These are phyloP conservation scores for Lapara coniferarum DNA, from an alignment of 2,888 invertebrate genomes.

Conservation along the genomic window DNA sequence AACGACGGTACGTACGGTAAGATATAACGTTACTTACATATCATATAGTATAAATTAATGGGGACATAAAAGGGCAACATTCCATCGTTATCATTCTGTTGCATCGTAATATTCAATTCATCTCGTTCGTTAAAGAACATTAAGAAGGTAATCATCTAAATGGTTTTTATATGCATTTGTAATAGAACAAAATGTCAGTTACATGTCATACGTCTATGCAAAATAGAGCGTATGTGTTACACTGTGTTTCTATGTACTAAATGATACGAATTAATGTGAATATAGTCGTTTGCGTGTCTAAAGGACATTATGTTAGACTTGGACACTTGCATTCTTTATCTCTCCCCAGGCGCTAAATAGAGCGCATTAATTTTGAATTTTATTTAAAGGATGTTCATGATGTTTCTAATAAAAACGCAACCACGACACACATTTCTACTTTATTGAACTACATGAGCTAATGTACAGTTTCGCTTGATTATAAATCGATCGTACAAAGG, in stretches of 20 bases:
- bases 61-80: slow-evolving; percentile 20
- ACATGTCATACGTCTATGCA: slow-evolving; percentile 12
- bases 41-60: background rate
- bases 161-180: background rate
- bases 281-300: background rate
- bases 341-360: background rate
- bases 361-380: too few relatives aligned
- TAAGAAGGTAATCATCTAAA: slow-evolving; percentile 13
- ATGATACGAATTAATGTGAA: background rate
- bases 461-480: slow-evolving; percentile 9
- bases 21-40: background rate
- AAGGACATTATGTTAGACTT: background rate
- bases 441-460: background rate
- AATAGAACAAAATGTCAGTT: background rate
- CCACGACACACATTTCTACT: too few relatives aligned
- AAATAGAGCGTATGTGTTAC: background rate
- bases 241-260: background rate
- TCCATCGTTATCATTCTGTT: slow-evolving; percentile 26
- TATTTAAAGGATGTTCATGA: background rate
- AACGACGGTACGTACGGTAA: slow-evolving; percentile 1
- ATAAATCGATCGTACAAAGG: slow-evolving; percentile 14
- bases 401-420: background rate
- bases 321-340: background rate
- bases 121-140: slow-evolving; percentile 7
- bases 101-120: slow-evolving; percentile 1